Conservation (phyloP, 2,888 invertebrate species). For the Elysia crispata region DNA sequence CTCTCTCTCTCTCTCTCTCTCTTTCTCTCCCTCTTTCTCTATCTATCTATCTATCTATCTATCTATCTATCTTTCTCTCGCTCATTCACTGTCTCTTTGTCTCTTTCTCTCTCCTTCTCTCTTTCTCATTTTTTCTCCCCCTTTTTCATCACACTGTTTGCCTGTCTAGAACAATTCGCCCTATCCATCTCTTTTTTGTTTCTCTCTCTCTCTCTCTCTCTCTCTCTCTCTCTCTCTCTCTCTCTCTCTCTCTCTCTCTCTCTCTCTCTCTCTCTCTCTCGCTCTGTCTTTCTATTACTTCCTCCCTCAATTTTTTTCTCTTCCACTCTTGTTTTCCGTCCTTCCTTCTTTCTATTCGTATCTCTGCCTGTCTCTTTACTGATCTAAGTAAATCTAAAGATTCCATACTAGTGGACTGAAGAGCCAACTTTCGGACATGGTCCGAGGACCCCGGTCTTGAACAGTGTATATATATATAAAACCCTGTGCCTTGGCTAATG, state of each 20-base stretch:
- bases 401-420: too few relatives aligned
- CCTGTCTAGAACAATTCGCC: too few relatives aligned
- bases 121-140: background rate
- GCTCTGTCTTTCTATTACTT: background rate
- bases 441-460: too few relatives aligned
- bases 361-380: too few relatives aligned
- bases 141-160: too few relatives aligned
- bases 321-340: background rate
- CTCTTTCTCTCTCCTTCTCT: slow-evolving; percentile 18
- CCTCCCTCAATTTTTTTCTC: background rate
- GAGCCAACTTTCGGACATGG: too few relatives aligned
- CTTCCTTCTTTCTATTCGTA: too few relatives aligned
- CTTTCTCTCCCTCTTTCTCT: slow-evolving; percentile 27
- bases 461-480: too few relatives aligned
- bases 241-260: background rate
- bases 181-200: too few relatives aligned
- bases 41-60: slow-evolving; percentile 2
- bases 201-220: slow-evolving; percentile 12
- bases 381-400: too few relatives aligned
- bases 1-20: slow-evolving; percentile 18
- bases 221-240: background rate
- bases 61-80: too few relatives aligned
- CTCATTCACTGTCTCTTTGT: background rate
- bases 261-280: background rate
- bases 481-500: too few relatives aligned